Base-by-base conservation (phyloP, 2,888 invertebrate species). In the Colletes collaris region DNA sequence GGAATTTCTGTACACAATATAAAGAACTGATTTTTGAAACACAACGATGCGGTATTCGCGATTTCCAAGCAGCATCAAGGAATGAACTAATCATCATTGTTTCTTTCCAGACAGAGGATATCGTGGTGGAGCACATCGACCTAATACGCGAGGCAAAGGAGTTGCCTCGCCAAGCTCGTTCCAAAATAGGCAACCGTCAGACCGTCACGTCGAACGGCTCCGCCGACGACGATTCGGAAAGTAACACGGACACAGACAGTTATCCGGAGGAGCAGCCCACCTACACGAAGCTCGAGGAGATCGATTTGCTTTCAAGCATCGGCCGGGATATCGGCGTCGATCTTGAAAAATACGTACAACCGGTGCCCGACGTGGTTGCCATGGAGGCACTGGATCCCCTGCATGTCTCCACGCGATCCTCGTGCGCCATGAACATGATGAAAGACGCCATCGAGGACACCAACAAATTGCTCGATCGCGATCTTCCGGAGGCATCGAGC, bases 311-410 rank as follows among this genome's bases (percentile, higher is more conserved):
- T 7, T 92, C 93, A 55, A 92, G 91, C 65, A 93, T 93, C 77
- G 91, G 91, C 37, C 89, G 89, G 7, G 91, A 90, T 74, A 91
- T 92, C 76, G 91, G 91, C 35, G 89, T 90, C 67, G 91, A 92
- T 73, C 88, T 92, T 56, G 91, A 91, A 49, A 92, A 92, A 78
- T 92, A 92, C 90, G 91, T 92, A 19, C 92, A 92, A 71, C 90
- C 91, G 37, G 91, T 93, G 53, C 92, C 93, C 16, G 92, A 93
- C 89, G 90, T 93, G n/a, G 89, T 92, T 11, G 92, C 91, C 19
- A 92, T 92, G 92, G 92, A 93, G 69, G 83, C 79, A 49, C 75
- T 78, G 62, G 87, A 81, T 56, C 83, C 27, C 37, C 53, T 83
- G 1, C 87, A 65, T 64, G 79, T 53, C 10, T 82, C 58, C 6